Base-by-base conservation (phyloP, 2,888 invertebrate species). In the Trissolcus japonicus region DNA sequence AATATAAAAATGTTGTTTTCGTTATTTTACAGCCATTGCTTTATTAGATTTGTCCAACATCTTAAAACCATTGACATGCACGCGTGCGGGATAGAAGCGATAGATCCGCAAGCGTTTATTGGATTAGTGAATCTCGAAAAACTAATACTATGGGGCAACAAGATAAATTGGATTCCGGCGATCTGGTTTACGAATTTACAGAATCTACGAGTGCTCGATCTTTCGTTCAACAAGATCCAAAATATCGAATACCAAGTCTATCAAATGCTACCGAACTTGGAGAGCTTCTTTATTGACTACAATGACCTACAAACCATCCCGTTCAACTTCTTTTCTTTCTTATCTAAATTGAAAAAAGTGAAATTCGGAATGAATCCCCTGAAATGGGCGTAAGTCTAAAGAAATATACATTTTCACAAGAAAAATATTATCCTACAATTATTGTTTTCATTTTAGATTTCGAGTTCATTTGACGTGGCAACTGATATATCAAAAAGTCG, bases 311-410 rank as follows among this genome's bases (percentile, higher is more conserved):
- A 61, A 53, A 46, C 54, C 14, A 78, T 86, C 62, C 82, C 84
- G 6, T 83, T 80, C 73, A 80, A 76, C 51, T 63, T 84, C 57
- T 85, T 87, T 50, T 50, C 80, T 0, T 73, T 82, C n/a, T 67
- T 86, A 29, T 9, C 41, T 11, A 81, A 72, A 14, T 79, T 87
- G 55, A 83, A 82, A 63, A 84, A 50, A 66, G 82, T 85, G 4
- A 84, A 81, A 69, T 83, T 86, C 43, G 85, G 86, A 53, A 84
- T 81, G 59, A 87, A 87, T 80, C 86, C 86, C 3, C 80, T 83
- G 80, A 71, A 68, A 13, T 87, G 87, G 87, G 80, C 81, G 87
- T 87, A 79, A 86, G 87, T 83, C n/a, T 11, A 53, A 29, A 46
- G 16, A 14, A 46, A 46, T 14, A 4, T 46, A 11, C 46, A 14